Evolutionary conservation across 2,888 invertebrate species (phyloP), one percentile per base, ranked within the genome.

Genomic region (Linyphia triangularis): DNA sequence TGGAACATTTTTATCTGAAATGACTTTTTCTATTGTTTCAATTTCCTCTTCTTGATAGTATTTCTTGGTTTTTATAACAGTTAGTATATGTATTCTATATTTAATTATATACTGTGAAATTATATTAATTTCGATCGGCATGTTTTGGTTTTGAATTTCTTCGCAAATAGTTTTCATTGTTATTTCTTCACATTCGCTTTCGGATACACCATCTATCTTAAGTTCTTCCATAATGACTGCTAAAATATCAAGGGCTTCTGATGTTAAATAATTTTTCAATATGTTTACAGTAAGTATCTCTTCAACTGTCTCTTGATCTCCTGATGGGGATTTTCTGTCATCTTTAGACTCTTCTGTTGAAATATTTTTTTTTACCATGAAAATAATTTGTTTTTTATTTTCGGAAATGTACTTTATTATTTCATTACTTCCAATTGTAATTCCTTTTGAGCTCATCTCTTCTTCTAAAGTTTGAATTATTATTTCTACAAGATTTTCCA

Each of bases 101-200:
- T 75, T 51, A 67, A 40, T 65, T 10, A 70, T 65, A 13, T 83
- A 73, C n/a, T 61, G 19, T 3, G 67, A 26, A 13, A 70, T 24
- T 2, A 2, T n/a, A 24, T 70, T 37, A 40, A 28, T 33, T 2
- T 33, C 26, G 22, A 65, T 4, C 9, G 78, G 10, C 0, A 59
- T 28, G 22, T 84, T 67, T n/a, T 78, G 24, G 1, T 65, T 72
- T 7, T 43, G 19, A 19, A 82, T 19, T 77, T 73, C 73, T 69
- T 43, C 63, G 13, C 6, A 43, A 13, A 82, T 24, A 33, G 28
- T 28, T 26, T 82, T 28, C 28, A 82, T n/a, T 19, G 37, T 51
- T 5, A 43, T 79, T 37, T 70, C 40, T 33, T 81, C 61, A 26
- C 61, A 51, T 7, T 43, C 30, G 13, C 61, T 59, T 70, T 43